Evolutionary conservation across 1,140 invertebrate genomes (phyloP).

Genomic region (Atta colombica): DNA sequence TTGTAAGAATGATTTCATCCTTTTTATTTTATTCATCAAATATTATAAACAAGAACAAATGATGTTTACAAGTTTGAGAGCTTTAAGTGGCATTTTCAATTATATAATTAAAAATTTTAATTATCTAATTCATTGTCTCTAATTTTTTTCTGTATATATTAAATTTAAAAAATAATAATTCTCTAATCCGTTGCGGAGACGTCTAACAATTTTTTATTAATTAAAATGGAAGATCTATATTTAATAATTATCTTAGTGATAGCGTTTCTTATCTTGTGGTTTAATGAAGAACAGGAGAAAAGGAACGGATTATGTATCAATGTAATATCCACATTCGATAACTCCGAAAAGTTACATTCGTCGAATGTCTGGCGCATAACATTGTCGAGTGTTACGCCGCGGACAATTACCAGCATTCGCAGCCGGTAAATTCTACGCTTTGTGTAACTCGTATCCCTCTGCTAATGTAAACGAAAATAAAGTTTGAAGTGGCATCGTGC

Average conservation of each 20-base stretch:
- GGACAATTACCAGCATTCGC: slow-evolving; percentile 13
- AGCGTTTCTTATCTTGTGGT: not conserved
- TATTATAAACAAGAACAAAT: too few relatives aligned
- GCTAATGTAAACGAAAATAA: slow-evolving; percentile 50
- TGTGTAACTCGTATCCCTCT: slow-evolving; percentile 29
- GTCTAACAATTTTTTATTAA: not conserved
- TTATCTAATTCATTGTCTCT: too few relatives aligned
- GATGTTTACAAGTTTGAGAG: too few relatives aligned
- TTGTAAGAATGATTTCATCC: too few relatives aligned
- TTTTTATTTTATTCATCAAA: too few relatives aligned
- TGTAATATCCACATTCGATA: slow-evolving; percentile 44
- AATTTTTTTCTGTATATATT: too few relatives aligned
- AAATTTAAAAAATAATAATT: too few relatives aligned
- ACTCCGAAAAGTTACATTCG: slow-evolving; percentile 2
- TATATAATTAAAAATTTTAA: too few relatives aligned
- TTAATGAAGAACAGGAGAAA: not conserved
- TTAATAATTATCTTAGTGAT: not conserved
- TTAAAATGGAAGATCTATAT: not conserved
- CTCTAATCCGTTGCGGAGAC: not conserved
- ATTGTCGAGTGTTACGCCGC: not conserved
- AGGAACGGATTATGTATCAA: not conserved
- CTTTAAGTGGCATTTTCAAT: too few relatives aligned
- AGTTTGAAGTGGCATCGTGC: slow-evolving; percentile 22
- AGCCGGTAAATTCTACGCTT: slow-evolving; percentile 49
- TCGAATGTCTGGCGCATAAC: not conserved